A percentile compares a stretch with the other conserved stretches of the same genome.
Evolutionary conservation across 2,888 invertebrate genomes (phyloP).

Genomic region (Girardia tigrina): DNA sequence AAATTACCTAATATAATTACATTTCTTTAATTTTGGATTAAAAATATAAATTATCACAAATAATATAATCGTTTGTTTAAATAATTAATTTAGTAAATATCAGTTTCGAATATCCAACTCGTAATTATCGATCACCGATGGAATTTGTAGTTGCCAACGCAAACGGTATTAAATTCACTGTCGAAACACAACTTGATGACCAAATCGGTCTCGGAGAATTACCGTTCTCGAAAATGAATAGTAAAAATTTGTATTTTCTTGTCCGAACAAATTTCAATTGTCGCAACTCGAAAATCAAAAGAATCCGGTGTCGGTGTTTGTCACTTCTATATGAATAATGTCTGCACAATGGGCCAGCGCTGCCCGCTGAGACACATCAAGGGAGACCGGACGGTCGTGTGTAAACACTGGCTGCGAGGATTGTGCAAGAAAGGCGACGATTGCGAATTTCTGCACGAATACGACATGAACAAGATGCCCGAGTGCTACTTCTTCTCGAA

Average conservation of each 20-base stretch:
- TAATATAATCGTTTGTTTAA: too few relatives aligned
- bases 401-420: constrained; percentile 97
- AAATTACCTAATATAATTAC: too few relatives aligned
- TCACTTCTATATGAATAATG: constrained; percentile 63
- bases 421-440: constrained; percentile 98
- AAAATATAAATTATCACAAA: too few relatives aligned
- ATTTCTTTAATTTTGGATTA: too few relatives aligned
- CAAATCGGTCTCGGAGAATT: constrained; percentile 84
- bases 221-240: constrained; percentile 98
- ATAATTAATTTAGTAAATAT: too few relatives aligned
- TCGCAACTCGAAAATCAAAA: constrained; percentile 45
- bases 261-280: neutral
- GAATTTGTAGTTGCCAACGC: neutral
- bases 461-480: constrained; percentile 98
- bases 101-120: too few relatives aligned
- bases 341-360: constrained; percentile 69
- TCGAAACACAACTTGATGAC: constrained; percentile 81
- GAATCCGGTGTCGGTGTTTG: constrained; percentile 92
- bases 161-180: neutral
- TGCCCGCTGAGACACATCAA: constrained; percentile 93
- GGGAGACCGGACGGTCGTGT: constrained; percentile 91
- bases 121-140: too few relatives aligned
- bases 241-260: constrained; percentile 56
- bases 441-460: constrained; percentile 97
- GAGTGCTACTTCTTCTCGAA: constrained; percentile 98